Base-by-base conservation (phyloP, 2,113 vertebrate species). In the Gopherus evgoodei region DNA sequence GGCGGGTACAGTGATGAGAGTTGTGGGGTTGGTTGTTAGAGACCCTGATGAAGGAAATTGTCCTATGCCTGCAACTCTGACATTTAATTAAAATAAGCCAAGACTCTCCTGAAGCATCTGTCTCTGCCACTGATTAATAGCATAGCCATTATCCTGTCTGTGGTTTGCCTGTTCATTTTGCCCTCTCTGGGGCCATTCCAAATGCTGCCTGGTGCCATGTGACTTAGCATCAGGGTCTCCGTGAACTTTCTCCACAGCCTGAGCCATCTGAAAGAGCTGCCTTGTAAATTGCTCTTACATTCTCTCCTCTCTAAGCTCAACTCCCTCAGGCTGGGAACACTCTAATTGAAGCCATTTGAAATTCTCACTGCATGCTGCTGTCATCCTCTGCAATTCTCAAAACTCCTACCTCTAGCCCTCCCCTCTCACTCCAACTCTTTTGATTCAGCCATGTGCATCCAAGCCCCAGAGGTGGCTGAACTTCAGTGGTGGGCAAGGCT, bases 101-200 rank as follows among this genome's bases (percentile, higher is more conserved):
- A 78, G 24, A 78, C 10, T 22, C 80, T 87, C 79, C 16, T 88
- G 27, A 52, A 42, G 69, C 44, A 17, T 50, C n/a, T 42, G 38
- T 76, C 84, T 81, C 59, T 57, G 82, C 38, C 54, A 75, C 53
- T 89, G 56, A 91, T 78, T 80, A 96, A 89, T 52, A 24, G 24
- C 54, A 89, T 90, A 87, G 92, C 13, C 8, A 1, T 59, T 84
- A 49, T 31, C 69, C 84, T 53, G 44, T 22, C 80, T 50, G 84
- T 88, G 56, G 31, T 8, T 92, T 91, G 79, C 84, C 75, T 31
- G 27, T 0, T 1, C 80, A 35, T 89, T 44, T 22, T 42, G 49
- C 47, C 59, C 87, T 97, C 89, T 13, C 62, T 76, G 72, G 85
- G 9, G 52, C 83, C 88, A 19, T 57, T 93, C 89, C 78, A 78